A percentile compares a stretch with the other conserved stretches of the same genome.
These are phyloP conservation scores for Grallaria varia DNA, from an alignment of 2,113 vertebrate species.

Conservation along the genomic window DNA sequence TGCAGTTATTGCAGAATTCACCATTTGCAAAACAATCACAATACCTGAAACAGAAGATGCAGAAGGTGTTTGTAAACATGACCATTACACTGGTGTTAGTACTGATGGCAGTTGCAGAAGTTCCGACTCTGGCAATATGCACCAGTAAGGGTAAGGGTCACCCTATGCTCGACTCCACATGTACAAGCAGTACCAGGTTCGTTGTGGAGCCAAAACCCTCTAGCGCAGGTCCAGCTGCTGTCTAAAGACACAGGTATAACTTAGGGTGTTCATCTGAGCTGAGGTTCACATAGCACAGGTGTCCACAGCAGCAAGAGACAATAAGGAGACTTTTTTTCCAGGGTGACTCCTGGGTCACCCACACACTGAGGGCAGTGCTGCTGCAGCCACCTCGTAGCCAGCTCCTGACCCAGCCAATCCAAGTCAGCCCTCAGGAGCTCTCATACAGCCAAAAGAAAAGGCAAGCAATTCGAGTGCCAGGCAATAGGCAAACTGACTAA, in stretches of 20 bases:
- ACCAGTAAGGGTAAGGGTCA: background rate
- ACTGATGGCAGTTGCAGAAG: background rate
- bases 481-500: background rate
- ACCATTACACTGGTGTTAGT: background rate
- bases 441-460: background rate
- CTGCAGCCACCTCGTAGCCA: background rate
- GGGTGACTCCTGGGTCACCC: background rate
- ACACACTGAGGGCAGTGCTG: background rate
- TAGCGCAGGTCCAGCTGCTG: background rate
- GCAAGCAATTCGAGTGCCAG: background rate
- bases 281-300: background rate
- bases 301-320: background rate
- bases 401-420: background rate
- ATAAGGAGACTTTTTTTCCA: background rate
- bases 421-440: background rate
- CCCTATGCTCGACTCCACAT: accelerated
- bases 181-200: background rate
- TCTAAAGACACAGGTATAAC: background rate
- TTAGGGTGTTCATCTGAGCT: background rate
- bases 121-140: background rate
- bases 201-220: background rate
- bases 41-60: conserved; percentile 80
- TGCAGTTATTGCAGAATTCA: conserved; percentile 98
- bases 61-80: background rate
- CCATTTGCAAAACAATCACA: conserved; percentile 99